Evolutionary conservation across 2,113 vertebrate species (phyloP).

Genomic region (Vulpes vulpes): DNA sequence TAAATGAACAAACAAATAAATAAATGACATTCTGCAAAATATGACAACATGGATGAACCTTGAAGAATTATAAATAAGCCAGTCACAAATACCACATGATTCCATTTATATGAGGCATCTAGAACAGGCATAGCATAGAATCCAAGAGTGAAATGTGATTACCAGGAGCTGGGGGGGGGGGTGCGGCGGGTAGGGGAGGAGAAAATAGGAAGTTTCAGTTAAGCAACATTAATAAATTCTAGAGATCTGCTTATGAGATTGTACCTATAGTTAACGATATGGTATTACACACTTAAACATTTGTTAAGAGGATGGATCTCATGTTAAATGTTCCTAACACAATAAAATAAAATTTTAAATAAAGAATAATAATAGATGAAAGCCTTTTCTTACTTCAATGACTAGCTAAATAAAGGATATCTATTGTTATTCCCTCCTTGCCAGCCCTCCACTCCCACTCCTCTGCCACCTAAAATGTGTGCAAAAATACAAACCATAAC

Average conservation of each 20-base stretch:
- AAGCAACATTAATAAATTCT: not conserved
- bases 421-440: not conserved
- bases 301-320: not conserved
- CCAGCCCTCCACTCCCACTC: not conserved
- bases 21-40: not conserved
- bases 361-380: not conserved
- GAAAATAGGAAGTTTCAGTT: not conserved
- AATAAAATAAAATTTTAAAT: not conserved
- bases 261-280: not conserved
- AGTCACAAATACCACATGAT: constrained; percentile 1
- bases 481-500: not conserved
- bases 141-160: not conserved
- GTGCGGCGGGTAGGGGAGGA: not conserved
- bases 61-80: not conserved
- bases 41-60: not conserved
- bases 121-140: not conserved
- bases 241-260: not conserved
- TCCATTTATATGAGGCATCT: not conserved
- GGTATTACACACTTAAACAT: not conserved
- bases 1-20: too few species aligned
- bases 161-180: not conserved
- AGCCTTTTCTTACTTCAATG: not conserved
- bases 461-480: not conserved
- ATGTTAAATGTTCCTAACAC: not conserved
- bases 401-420: not conserved